Conservation (phyloP, 2,797 vertebrate species). For the Sciurus carolinensis region DNA sequence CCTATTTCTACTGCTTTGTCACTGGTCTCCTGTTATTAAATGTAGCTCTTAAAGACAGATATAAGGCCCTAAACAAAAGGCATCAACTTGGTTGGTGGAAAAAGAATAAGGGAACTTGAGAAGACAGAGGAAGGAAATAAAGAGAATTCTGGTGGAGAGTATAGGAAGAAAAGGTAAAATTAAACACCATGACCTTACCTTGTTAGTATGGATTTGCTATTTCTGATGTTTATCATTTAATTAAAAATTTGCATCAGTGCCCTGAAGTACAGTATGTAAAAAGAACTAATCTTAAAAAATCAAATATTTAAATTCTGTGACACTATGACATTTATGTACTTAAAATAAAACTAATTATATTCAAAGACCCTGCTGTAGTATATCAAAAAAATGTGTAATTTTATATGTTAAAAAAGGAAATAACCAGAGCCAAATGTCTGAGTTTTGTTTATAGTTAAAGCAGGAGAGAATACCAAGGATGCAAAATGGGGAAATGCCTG, state of each 20-base stretch:
- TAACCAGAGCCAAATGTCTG: background rate
- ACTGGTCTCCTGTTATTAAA: constrained; percentile 26
- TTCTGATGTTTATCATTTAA: constrained; percentile 45
- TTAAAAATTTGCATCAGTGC: constrained; percentile 18
- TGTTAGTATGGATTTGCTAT: constrained; percentile 26
- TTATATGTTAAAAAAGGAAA: background rate
- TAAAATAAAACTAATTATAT: constrained; percentile 27
- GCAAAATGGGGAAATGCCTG: background rate
- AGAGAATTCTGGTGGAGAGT: background rate
- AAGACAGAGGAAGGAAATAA: constrained; percentile 6
- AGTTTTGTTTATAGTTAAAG: constrained; percentile 40
- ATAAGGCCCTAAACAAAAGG: background rate
- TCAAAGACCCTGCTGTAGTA: background rate
- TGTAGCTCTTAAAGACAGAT: constrained; percentile 33
- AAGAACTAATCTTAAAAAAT: background rate
- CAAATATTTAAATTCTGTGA: constrained; percentile 22
- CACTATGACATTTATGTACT: constrained; percentile 9
- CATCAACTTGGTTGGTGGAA: background rate
- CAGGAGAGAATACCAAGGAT: constrained; percentile 15
- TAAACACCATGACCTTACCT: constrained; percentile 4
- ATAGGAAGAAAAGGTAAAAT: constrained; percentile 2
- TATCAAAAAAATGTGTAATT: constrained; percentile 12
- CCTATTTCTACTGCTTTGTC: background rate
- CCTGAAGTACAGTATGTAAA: background rate
- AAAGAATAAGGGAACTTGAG: constrained; percentile 24